Base-by-base conservation (phyloP, 2,888 invertebrate species). In the Parelbella ahira region DNA sequence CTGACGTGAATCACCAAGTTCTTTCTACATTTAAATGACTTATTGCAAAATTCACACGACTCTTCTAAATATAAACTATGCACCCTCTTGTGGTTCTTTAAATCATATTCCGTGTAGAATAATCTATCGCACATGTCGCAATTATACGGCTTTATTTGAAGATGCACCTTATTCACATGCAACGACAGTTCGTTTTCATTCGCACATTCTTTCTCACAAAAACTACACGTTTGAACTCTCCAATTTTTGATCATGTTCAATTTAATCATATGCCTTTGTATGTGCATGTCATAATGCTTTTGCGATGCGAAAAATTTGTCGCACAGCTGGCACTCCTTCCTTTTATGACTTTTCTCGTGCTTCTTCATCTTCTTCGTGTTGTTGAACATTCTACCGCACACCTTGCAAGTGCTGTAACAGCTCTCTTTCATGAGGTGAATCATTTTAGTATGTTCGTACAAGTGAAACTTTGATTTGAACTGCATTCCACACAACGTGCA, bases 91-190 rank as follows among this genome's bases (percentile, higher is more conserved):
- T 87, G 86, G 34, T 61, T 56, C n/a, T 37, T 63, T 49, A 86
- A 56, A 51, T 82, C 76, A 2, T 57, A 56, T 29, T 80, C 77
- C 0, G 82, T 76, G 33, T 86, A 84, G 49, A 78, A 86, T n/a
- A 74, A 64, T 28, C 55, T 61, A 0, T 83, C 80, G 12, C 86
- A 86, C 86, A 87, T 86, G 30, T 86, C 84, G 44, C 86, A 87
- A 32, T 49, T 52, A 45, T 78, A 84, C 0, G 86, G 83, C 60
- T 83, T 86, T 25, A 86, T 81, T 62, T 77, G 77, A 37, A 87
- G 71, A 62, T 87, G 86, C 0, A 65, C 56, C 48, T 82, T 87
- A 58, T 87, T 87, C 0, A 87, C 82, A 24, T 87, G 86, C 0
- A 82, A 43, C 0, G 76, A 75, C 0, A 87, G 72, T 48, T 76